Evolutionary conservation across 2,797 vertebrate species (phyloP), one percentile per base, ranked within the genome.

Genomic region (Bradypodion ventrale): DNA sequence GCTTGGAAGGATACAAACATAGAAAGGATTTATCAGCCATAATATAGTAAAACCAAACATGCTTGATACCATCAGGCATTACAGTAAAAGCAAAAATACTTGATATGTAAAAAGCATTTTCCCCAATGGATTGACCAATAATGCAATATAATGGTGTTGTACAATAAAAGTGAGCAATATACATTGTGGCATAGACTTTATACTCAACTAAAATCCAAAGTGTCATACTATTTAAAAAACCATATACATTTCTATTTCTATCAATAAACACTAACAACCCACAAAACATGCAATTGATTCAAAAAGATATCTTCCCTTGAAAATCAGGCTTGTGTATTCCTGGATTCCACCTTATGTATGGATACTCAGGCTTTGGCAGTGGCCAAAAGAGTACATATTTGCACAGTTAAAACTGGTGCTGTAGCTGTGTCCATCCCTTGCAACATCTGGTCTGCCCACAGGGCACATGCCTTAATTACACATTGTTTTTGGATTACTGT

Each of bases 1-100:
- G 42, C 2, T 66, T 46, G 70, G 37, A 59, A 69, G 10, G n/a
- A 8, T 12, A 32, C 19, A 82, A 82, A 44, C 12, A 1, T 72
- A 5, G 59, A 15, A 10, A 7, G 16, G 29, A 23, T 35, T 73
- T 89, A 90, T 92, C 91, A 91, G 84, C 32, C 1, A 68, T 27
- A 76, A 88, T 85, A 88, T 83, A 75, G 46, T 49, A 49, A 49
- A 46, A 49, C 49, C 46, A 49, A 49, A 49, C 46, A 49, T 49
- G 46, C 46, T 49, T 49, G 46, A 13, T 49, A 49, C 46, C 46
- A 49, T 42, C 29, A 62, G 40, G 37, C n/a, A 65, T 44, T 35
- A 59, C 59, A 90, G 85, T 89, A 88, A 89, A 90, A 90, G 92
- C 23, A 68, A n/a, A 3, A 25, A 81, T 88, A 23, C 6, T 87